Evolutionary conservation across 2,888 invertebrate genomes (phyloP), one percentile per base, ranked within the genome.

Genomic region (Ormyrus pomaceus): DNA sequence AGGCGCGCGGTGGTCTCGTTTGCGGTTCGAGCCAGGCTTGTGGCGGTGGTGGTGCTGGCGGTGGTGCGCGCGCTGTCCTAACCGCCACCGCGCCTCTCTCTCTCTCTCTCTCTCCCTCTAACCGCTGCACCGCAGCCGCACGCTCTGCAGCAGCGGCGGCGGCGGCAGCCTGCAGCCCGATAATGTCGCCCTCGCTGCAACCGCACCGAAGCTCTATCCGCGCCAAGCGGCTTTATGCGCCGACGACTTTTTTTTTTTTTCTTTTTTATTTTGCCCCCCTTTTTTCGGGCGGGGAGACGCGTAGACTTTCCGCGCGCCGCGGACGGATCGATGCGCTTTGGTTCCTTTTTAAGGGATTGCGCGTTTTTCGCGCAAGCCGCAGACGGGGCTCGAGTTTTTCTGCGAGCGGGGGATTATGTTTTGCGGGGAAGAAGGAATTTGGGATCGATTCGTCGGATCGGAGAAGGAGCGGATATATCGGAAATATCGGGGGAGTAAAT

Each of bases 1-100:
- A 9, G 10, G 68, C 68, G 55, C 68, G 88, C 88, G 88, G 90
- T 86, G 90, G 90, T 90, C 90, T 90, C 90, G 90, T 90, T 90
- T 90, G 90, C 86, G 90, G 90, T 90, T 88, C 88, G 89, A 90
- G 89, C 90, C 90, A 88, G 89, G 89, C 89, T 90, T 89, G 90
- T 86, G 90, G 90, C 86, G 34, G 34, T 4, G 34, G 34, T 34
- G 34, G 34, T 34, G 34, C 34, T 34, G 34, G 34, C 34, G 34
- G 34, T 34, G 34, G 34, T 34, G 34, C 34, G 34, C 34, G 34
- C 87, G 85, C 86, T 87, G 86, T 87, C 87, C 89, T 88, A 87
- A 87, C 88, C 88, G 84, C 85, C 87, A 86, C 85, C 34, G 34
- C 34, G 34, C 86, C 85, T 45, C 68, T 45, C 45, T 19, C 62